phyloP scores from a whole-genome alignment of 1,140 invertebrate genomes.

The Polypedilum pembai region DNA sequence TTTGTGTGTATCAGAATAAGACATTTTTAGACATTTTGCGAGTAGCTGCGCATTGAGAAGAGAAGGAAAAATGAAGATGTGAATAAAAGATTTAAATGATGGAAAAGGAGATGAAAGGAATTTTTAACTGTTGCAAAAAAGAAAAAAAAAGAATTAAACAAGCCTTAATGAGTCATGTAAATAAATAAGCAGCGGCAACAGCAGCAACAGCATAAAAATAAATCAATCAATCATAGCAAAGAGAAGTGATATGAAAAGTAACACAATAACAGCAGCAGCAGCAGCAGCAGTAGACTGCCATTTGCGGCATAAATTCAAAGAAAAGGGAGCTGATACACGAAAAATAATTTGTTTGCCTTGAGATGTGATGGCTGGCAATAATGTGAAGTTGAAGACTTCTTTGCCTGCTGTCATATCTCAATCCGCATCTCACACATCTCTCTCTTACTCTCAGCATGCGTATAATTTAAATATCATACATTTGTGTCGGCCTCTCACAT shows the following conservation, averaged over 20 bases:
- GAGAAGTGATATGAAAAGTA: neutral
- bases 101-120: neutral
- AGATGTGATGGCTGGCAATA: neutral
- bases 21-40: neutral
- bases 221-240: slow-evolving; percentile 21
- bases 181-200: neutral
- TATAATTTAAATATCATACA: neutral
- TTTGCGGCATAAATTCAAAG: slow-evolving; percentile 5
- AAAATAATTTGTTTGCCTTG: slow-evolving; percentile 28
- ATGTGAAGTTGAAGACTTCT: neutral
- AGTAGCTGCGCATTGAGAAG: slow-evolving; percentile 15
- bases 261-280: neutral
- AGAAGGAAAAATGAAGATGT: neutral
- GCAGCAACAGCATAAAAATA: neutral
- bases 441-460: slow-evolving; percentile 1
- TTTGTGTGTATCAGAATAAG: neutral
- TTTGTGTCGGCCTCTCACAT: neutral
- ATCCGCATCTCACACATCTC: slow-evolving; percentile 21
- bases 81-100: slow-evolving; percentile 7
- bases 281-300: neutral
- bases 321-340: neutral
- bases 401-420: slow-evolving; percentile 18
- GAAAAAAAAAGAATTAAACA: neutral
- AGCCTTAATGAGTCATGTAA: neutral
- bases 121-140: neutral